These are phyloP conservation scores for Papilio glaucus DNA, from an alignment of 1,140 invertebrate species.

Conservation along the genomic window DNA sequence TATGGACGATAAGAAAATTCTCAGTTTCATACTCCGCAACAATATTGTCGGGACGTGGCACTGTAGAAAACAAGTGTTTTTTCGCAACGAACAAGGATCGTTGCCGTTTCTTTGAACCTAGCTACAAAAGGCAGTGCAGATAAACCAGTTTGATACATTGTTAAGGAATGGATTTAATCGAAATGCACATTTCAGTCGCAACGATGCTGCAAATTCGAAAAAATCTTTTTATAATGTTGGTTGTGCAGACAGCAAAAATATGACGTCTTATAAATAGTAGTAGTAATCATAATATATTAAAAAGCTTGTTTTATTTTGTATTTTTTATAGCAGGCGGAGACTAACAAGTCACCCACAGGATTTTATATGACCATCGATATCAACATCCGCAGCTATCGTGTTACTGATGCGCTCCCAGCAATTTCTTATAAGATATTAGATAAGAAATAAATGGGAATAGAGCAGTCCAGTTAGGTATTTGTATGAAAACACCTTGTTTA, in stretches of 20 bases:
- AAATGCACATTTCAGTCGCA: background rate
- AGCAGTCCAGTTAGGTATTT: no score
- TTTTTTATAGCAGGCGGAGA: no score
- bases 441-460: background rate
- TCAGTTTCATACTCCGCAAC: conserved; percentile 3
- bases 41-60: conserved; percentile 15
- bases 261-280: background rate
- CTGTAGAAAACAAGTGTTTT: conserved; percentile 28
- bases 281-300: no score
- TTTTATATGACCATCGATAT: background rate
- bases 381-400: background rate
- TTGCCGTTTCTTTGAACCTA: conserved; percentile 27
- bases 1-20: conserved; percentile 18
- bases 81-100: conserved; percentile 23
- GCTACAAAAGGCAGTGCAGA: conserved; percentile 27
- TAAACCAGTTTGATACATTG: conserved; percentile 26
- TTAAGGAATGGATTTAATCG: conserved; percentile 24
- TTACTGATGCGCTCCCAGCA: background rate
- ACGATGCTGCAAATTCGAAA: background rate
- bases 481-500: no score
- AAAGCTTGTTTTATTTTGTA: no score
- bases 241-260: background rate
- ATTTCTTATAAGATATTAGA: background rate
- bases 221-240: background rate
- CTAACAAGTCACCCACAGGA: no score